Evolutionary conservation across 2,888 invertebrate genomes (phyloP), one percentile per base, ranked within the genome.

Genomic region (Caenorhabditis sp.): DNA sequence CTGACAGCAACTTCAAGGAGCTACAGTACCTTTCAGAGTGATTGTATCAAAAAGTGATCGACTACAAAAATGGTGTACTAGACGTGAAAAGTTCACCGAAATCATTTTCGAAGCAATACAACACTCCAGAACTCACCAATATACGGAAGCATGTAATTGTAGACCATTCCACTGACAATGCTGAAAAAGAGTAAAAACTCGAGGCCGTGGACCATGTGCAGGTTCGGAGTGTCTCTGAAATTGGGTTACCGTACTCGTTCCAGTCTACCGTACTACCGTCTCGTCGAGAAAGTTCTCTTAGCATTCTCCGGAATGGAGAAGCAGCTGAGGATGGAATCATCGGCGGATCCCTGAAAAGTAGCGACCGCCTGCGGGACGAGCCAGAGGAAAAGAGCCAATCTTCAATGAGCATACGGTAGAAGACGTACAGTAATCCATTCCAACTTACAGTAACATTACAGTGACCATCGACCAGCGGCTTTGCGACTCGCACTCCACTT

Each of bases 71-170:
- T n/a, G n/a, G n/a, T n/a, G n/a, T n/a, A n/a, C n/a, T n/a, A n/a
- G n/a, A n/a, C n/a, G n/a, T n/a, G n/a, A n/a, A n/a, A n/a, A n/a
- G n/a, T n/a, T n/a, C n/a, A n/a, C n/a, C n/a, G n/a, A n/a, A n/a
- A n/a, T n/a, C n/a, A n/a, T n/a, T n/a, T n/a, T n/a, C n/a, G n/a
- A n/a, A n/a, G n/a, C n/a, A n/a, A n/a, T n/a, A n/a, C n/a, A n/a
- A n/a, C n/a, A n/a, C n/a, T n/a, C n/a, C n/a, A 22, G n/a, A n/a
- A 61, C 66, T 43, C 5, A 87, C 87, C 88, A 58, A 88, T 83
- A 58, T 86, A 88, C 3, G 88, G 88, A 43, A 86, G 82, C 78
- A 87, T 85, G 7, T 82, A 53, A 58, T 83, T 86, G 76, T 86
- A 88, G 22, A 86, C 84, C 68, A 84, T 78, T 50, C 88, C 88